Evolutionary conservation across 2,888 invertebrate species (phyloP).

Genomic region (Caenorhabditis virilis): DNA sequence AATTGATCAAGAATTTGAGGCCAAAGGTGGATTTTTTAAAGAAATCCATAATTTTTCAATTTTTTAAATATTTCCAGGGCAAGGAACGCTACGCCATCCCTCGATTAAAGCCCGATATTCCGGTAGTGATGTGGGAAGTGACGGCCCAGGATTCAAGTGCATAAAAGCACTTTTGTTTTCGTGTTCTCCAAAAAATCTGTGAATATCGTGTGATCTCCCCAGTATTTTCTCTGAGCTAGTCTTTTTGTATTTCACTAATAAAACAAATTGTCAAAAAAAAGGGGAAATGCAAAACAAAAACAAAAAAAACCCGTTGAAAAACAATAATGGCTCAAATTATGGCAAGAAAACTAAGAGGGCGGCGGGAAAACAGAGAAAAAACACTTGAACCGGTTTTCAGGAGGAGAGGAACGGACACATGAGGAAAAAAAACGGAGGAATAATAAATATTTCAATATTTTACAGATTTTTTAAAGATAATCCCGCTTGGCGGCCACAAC

Average conservation of each 20-base stretch:
- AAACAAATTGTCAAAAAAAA: too few relatives aligned
- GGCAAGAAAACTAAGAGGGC: too few relatives aligned
- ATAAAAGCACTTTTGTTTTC: not conserved
- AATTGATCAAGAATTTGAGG: constrained; percentile 38
- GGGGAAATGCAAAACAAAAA: too few relatives aligned
- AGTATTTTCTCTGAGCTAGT: not conserved
- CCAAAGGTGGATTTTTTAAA: too few relatives aligned
- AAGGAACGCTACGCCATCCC: constrained; percentile 46
- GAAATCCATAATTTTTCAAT: constrained; percentile 1
- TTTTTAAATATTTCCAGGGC: constrained; percentile 32
- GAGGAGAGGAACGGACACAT: too few relatives aligned
- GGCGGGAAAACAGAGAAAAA: too few relatives aligned
- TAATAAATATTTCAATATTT: too few relatives aligned
- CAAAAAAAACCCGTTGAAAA: too few relatives aligned
- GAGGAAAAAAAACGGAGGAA: too few relatives aligned
- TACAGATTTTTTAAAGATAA: constrained; percentile 40
- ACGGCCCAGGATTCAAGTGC: not conserved
- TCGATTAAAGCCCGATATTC: constrained; percentile 43
- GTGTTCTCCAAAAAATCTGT: not conserved
- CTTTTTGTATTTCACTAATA: too few relatives aligned
- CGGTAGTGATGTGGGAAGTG: constrained; percentile 47
- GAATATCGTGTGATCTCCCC: not conserved
- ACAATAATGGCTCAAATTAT: too few relatives aligned
- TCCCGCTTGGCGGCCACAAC: constrained; percentile 47
- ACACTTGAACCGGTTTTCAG: too few relatives aligned